Base-by-base conservation (phyloP, 53 echinoderm and acorn worm genomes). In the Zoroaster sp. region DNA sequence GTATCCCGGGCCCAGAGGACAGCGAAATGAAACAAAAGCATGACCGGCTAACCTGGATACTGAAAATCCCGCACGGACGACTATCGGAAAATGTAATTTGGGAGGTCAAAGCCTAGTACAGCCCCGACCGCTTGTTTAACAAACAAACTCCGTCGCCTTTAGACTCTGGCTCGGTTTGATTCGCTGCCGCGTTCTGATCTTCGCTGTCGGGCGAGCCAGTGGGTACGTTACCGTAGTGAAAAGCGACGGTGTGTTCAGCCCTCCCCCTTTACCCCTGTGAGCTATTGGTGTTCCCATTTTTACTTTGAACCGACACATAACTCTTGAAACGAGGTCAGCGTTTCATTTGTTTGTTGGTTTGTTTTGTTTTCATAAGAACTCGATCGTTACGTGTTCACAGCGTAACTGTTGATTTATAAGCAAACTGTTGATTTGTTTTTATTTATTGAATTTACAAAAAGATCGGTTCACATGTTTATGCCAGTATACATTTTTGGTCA, bases 1-100 rank as follows among this genome's bases (percentile, higher is more conserved):
- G 49, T 49, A 85, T 49, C 71, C 35, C 59, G 10, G 6, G 85
- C 85, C 70, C 23, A 20, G 40, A 87, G 63, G 36, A 87, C 20
- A 18, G n/a, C 6, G 23, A 37, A 66, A 65, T 28, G 81, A 59
- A 8, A 79, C n/a, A 79, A 55, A 79, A 21, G 36, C 74, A 45
- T 85, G 85, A 85, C 85, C 85, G 85, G 46, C 69, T 85, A 85
- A 85, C 85, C 85, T 85, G 85, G 72, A 85, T 69, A 85, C 21
- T 59, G 63, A 9, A 59, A 59, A 28, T 59, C 63, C 40, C 18
- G 13, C 40, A 23, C 13, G 20, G 74, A 21, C n/a, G 69, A 66
- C 28, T 47, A 63, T 71, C 8, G 71, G 49, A 44, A 85, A 85
- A 85, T 85, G 85, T 70, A 85, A 85, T 85, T 85, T 85, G 51